Percentiles rank a stretch among this genome's conserved stretches.
Evolutionary conservation across 2,113 vertebrate genomes (phyloP).

Genomic region (Catharus fuscescens): DNA sequence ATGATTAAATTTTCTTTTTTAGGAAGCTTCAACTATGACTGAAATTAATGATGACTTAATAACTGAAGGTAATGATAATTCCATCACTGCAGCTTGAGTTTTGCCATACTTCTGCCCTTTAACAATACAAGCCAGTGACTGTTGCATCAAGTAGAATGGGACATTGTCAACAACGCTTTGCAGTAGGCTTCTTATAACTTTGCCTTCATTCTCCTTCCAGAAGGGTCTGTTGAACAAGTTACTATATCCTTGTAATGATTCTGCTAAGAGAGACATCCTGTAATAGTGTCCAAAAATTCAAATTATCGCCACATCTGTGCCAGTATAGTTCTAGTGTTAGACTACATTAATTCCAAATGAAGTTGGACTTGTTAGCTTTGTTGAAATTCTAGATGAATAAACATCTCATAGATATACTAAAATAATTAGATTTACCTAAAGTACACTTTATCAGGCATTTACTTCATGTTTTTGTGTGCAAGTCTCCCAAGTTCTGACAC

Average conservation of each 20-base stretch:
- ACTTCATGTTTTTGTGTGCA: not conserved
- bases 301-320: not conserved
- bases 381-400: not conserved
- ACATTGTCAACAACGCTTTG: accelerated
- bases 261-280: not conserved
- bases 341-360: not conserved
- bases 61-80: slow-evolving; percentile 68
- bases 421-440: not conserved
- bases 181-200: not conserved
- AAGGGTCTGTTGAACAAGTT: not conserved
- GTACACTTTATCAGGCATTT: not conserved
- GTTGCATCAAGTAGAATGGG: not conserved
- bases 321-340: not conserved
- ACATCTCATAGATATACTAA: not conserved
- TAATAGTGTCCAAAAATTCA: not conserved
- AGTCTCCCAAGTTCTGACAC: not conserved
- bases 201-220: not conserved
- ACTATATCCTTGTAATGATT: not conserved
- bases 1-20: not conserved
- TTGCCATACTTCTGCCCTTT: not conserved
- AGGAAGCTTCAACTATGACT: slow-evolving; percentile 64
- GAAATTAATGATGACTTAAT: slow-evolving; percentile 65
- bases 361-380: not conserved
- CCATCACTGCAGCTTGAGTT: not conserved
- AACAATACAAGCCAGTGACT: not conserved